Percentiles rank a stretch among this genome's conserved stretches.
Evolutionary conservation across 2,113 vertebrate genomes (phyloP).

Genomic region (Scomber colias): DNA sequence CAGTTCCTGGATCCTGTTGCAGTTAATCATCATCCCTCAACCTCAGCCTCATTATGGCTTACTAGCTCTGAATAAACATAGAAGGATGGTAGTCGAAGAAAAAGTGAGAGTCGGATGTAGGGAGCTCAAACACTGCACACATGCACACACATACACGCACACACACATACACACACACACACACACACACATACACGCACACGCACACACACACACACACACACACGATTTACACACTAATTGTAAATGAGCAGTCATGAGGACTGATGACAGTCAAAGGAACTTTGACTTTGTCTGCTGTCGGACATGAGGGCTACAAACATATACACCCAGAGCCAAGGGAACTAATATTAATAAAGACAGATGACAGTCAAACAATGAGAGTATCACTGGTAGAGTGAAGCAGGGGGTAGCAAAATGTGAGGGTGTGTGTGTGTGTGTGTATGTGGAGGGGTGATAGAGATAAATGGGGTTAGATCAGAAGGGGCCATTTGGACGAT

Average conservation of each 20-base stretch:
- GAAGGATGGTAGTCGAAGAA: conserved; percentile 32
- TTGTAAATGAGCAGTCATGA: too few relatives aligned
- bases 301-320: conserved; percentile 13
- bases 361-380: conserved; percentile 69
- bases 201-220: not conserved
- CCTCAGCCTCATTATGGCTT: conserved; percentile 73
- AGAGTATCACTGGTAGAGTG: conserved; percentile 38
- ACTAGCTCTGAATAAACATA: conserved; percentile 68
- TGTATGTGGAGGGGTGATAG: conserved; percentile 55
- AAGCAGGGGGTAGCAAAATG: conserved; percentile 1
- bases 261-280: conserved; percentile 15
- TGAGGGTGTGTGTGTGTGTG: conserved; percentile 16
- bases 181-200: not conserved
- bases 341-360: conserved; percentile 53
- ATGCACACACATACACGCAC: not conserved
- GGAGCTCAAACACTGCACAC: not conserved
- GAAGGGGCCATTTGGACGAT: conserved; percentile 73
- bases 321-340: conserved; percentile 1
- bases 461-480: conserved; percentile 80
- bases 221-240: not conserved
- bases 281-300: conserved; percentile 36
- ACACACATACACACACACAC: not conserved
- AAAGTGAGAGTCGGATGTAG: conserved; percentile 22
- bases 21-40: conserved; percentile 77
- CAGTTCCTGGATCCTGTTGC: conserved; percentile 68